Evolutionary conservation across 2,797 vertebrate genomes (phyloP), one percentile per base, ranked within the genome.

Genomic region (Podargus strigoides): DNA sequence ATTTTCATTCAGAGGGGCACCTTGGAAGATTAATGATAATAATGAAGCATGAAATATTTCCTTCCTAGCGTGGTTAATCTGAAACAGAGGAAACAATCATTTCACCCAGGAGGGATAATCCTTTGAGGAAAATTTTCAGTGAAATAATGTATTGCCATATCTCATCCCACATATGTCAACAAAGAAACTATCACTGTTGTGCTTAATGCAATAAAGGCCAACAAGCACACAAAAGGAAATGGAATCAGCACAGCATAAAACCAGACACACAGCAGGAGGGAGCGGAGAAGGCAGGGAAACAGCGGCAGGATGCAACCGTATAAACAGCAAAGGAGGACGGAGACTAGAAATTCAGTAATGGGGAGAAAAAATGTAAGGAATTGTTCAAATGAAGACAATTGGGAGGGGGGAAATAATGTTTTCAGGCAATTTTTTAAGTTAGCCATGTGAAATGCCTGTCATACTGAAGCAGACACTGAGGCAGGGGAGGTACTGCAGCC

Each of bases 1-100:
- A 96, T 96, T 96, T 96, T 94, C 94, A 95, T 95, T 96, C 88
- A 87, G 37, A 96, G 88, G 91, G 91, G 84, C 89, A 94, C 92
- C 94, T 97, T 97, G 92, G 74, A 96, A 97, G 96, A 97, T 96
- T 96, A 97, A 96, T 95, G 59, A 74, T 70, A 92, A 94, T 96
- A 96, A 97, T 81, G 94, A 96, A 96, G 93, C 91, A 81, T 95
- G 93, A 95, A 96, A 95, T 95, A 96, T 93, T 95, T 96, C 94
- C 81, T 94, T 96, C 89, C 90, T 95, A 91, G 62, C 1, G 7
- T 81, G 85, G 64, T 94, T 96, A 96, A 96, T 96, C 85, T 94
- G 93, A 94, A 96, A 92, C 47, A 77, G 84, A 91, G 72, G 86
- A 92, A 97, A 94, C 58, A 95, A 81, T 95, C 85, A 92, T 96